Conservation (phyloP, 2,888 invertebrate genomes). For the Balanococcus diminutus region DNA sequence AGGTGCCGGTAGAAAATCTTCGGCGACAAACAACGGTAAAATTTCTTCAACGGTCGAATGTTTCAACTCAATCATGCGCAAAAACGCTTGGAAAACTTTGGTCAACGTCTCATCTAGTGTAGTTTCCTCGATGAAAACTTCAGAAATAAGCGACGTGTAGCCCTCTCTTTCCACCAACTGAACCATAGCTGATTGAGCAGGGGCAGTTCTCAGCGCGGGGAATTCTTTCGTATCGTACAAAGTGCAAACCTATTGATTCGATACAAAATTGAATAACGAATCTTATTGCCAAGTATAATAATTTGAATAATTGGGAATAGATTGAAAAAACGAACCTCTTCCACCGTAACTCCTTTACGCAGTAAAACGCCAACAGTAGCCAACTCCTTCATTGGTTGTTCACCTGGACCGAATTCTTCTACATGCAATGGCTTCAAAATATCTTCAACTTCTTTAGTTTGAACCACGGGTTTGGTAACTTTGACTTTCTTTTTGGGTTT, state of each 20-base stretch:
- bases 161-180: constrained; percentile 84
- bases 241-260: constrained; percentile 57
- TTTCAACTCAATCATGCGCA: constrained; percentile 81
- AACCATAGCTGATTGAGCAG: constrained; percentile 83
- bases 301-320: no score
- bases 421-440: constrained; percentile 75
- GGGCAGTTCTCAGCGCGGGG: constrained; percentile 77
- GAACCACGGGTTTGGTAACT: constrained; percentile 65
- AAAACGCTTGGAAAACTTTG: constrained; percentile 83
- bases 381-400: constrained; percentile 77
- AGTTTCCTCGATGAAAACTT: constrained; percentile 81
- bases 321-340: no score
- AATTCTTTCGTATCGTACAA: constrained; percentile 80
- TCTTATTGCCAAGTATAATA: background rate
- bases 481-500: constrained; percentile 63
- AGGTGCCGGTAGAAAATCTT: constrained; percentile 80
- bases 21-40: constrained; percentile 79
- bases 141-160: constrained; percentile 78
- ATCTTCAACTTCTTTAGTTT: constrained; percentile 69
- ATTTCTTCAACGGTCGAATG: constrained; percentile 84
- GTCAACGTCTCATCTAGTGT: constrained; percentile 78
- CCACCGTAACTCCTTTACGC: constrained; percentile 75
- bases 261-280: background rate
- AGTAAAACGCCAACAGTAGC: constrained; percentile 82
- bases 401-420: constrained; percentile 80